Evolutionary conservation across 2,888 invertebrate genomes (phyloP), one percentile per base, ranked within the genome.

Genomic region (Clanis bilineata): DNA sequence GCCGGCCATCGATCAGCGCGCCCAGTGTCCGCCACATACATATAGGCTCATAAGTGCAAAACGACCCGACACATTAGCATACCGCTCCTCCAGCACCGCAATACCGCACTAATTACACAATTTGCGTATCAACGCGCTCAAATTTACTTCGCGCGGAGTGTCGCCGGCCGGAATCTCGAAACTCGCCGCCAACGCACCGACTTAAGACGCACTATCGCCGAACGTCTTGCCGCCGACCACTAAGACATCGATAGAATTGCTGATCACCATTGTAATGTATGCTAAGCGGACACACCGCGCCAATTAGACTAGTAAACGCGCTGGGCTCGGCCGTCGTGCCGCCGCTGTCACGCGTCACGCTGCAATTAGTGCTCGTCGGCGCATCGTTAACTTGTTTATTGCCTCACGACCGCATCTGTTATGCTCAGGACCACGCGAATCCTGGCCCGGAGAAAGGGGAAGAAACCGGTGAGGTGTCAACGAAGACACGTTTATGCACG

Each of bases 211-310:
- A 72, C 57, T 72, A 67, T 79, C 65, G 69, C 60, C 21, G 25
- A 55, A 41, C 67, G 77, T 78, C 82, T 84, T 74, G 69, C 70
- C 74, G 62, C 71, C 64, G 71, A 65, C 68, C 65, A 71, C 76
- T 76, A 83, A 90, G 90, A 89, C 88, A 75, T 76, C 74, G 72
- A 68, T 70, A 70, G 82, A 79, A 79, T 80, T 71, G 80, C 78
- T 84, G 81, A 88, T 89, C 83, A 70, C 74, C 83, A 88, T 90
- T 85, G 84, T 88, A 90, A 91, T 90, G 84, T 87, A 90, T 91
- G 91, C 77, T 83, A 89, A 90, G 74, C 79, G 77, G 72, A 69
- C 82, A 74, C 80, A 85, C 88, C 89, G 84, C 88, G 74, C 79
- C 85, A 83, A 89, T 89, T 89, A 89, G 86, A 81, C 78, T 73